Evolutionary conservation across 1,140 invertebrate genomes (phyloP), one percentile per base, ranked within the genome.

Genomic region (Sycobia sp.): DNA sequence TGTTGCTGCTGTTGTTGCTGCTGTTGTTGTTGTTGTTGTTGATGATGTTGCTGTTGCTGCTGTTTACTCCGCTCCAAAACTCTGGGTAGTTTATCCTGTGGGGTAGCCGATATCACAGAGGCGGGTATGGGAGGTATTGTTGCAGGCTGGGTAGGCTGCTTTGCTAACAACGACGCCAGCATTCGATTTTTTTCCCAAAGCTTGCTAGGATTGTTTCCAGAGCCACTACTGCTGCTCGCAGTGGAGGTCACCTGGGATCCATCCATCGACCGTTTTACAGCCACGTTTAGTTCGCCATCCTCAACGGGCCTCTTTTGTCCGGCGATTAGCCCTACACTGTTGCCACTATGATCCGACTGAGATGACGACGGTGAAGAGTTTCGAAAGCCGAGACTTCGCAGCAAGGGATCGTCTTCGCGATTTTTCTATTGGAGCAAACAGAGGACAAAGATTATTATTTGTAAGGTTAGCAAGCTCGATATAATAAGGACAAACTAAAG

Each of bases 171-270:
- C 44, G 89, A 88, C 11, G 93, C 92, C 64, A 96, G 82, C 87
- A 96, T 92, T 70, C 91, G 89, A 79, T 97, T 97, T 71, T 89
- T 90, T 75, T 92, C 87, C 77, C 89, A 91, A 4, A 93, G 81
- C 62, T 88, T 87, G 68, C 89, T 91, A 67, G 86, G 85, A 13
- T 38, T 56, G 14, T 14, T 51, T 3, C 18, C 18, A 13, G 44
- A 47, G 16, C 41, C 27, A 25, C 43, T 49, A 20, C 67, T 67
- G 5, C 72, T 73, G 27, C 67, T 56, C 65, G 41, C 69, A 3
- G 81, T 77, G 4, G 84, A 85, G 0, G 83, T 81, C 1, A 83
- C 84, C 67, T 84, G 83, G 22, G 81, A 78, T 1, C 79, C 79
- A 58, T 84, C 83, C 71, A 80, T 79, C 10, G 80, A 71, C n/a